Evolutionary conservation across 2,797 vertebrate genomes (phyloP).

Genomic region (Parambassis ranga): DNA sequence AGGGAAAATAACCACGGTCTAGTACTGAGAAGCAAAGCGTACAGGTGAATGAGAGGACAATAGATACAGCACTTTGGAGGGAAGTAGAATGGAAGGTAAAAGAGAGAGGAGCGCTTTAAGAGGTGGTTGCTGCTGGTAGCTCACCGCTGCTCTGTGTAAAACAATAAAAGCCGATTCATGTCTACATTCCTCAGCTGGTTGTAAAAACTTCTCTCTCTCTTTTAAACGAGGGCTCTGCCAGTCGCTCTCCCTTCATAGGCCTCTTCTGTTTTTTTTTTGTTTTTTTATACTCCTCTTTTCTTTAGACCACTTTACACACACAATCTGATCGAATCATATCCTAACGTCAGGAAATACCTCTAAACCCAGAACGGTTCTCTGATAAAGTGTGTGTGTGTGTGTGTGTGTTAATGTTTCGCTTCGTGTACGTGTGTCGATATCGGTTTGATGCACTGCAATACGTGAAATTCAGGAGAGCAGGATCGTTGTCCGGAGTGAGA

Average conservation of each 20-base stretch:
- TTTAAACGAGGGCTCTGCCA: slow-evolving; percentile 47
- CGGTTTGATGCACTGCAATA: neutral
- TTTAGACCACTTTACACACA: neutral
- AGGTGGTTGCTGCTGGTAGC: slow-evolving; percentile 41
- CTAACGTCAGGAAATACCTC: slow-evolving; percentile 70
- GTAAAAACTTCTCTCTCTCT: slow-evolving; percentile 53
- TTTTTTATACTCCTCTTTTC: neutral
- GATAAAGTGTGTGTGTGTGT: slow-evolving; percentile 39
- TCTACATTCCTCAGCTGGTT: slow-evolving; percentile 66
- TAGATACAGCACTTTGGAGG: neutral
- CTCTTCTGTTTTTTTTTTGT: slow-evolving; percentile 33
- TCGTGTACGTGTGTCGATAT: neutral
- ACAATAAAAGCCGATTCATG: slow-evolving; percentile 69
- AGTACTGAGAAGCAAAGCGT: neutral
- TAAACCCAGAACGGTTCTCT: slow-evolving; percentile 53
- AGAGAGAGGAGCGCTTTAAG: slow-evolving; percentile 1
- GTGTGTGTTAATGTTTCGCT: neutral
- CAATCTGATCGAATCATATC: slow-evolving; percentile 41
- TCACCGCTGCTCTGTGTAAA: slow-evolving; percentile 46
- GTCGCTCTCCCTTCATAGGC: slow-evolving; percentile 40
- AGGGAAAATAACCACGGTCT: no score
- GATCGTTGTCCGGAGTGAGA: slow-evolving; percentile 54
- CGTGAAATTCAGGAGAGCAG: slow-evolving; percentile 19
- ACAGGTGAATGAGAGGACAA: neutral
- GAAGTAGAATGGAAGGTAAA: neutral